These are phyloP conservation scores for Probaryconus sp. DNA, from an alignment of 1,140 invertebrate species.

Conservation along the genomic window DNA sequence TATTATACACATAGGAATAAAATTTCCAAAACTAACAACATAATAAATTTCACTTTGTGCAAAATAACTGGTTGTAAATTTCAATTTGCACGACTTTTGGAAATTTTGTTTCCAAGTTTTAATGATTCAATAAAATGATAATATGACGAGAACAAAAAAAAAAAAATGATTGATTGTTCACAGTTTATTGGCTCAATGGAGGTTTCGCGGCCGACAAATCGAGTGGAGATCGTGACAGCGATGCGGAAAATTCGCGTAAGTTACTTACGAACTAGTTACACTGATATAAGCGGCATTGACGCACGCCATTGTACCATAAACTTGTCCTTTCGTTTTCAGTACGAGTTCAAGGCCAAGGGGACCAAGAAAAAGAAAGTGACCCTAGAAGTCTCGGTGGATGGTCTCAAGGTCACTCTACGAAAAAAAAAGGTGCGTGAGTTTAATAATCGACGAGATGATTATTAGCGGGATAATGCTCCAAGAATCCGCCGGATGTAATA, in stretches of 20 bases:
- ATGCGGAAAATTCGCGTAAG: constrained; percentile 98
- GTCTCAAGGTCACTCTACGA: constrained; percentile 90
- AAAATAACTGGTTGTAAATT: no score
- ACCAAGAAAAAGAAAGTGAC: constrained; percentile 99
- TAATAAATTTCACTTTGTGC: no score
- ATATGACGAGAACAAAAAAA: constrained; percentile 28
- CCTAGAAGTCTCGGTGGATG: constrained; percentile 95
- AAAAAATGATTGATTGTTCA: constrained; percentile 69
- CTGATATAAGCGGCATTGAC: constrained; percentile 21
- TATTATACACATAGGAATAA: no score
- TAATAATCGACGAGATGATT: constrained; percentile 44
- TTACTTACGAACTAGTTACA: constrained; percentile 65
- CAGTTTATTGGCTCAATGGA: constrained; percentile 99
- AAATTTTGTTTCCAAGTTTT: no score
- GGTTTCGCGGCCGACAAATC: constrained; percentile 94
- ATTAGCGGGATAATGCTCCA: constrained; percentile 23
- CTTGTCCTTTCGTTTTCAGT: constrained; percentile 83
- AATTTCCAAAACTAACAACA: no score
- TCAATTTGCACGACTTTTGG: no score
- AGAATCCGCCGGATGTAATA: not conserved
- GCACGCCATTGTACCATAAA: constrained; percentile 39
- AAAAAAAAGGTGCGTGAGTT: constrained; percentile 83
- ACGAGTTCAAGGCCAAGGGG: constrained; percentile 98
- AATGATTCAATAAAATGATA: no score
- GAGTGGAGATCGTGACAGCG: constrained; percentile 98